Conservation (phyloP, 2,888 invertebrate genomes). For the Lasiommata megera region DNA sequence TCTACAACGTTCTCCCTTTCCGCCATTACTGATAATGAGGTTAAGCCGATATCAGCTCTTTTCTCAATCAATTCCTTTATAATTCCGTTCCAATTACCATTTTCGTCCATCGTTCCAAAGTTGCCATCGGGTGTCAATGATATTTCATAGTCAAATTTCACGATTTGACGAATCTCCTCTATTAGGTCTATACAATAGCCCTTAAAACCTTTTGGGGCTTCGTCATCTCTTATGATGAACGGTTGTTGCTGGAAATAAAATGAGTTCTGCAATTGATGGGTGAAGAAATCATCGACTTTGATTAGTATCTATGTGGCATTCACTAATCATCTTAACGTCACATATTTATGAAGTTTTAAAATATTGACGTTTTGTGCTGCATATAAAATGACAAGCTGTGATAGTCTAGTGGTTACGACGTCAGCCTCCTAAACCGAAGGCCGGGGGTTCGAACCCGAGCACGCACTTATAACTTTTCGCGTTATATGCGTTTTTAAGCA, state of each 20-base stretch:
- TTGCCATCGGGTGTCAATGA: constrained; percentile 89
- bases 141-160: constrained; percentile 95
- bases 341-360: too few relatives aligned
- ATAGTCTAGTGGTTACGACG: too few relatives aligned
- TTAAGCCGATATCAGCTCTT: constrained; percentile 95
- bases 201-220: constrained; percentile 83
- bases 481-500: too few relatives aligned
- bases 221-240: constrained; percentile 88
- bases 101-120: constrained; percentile 94
- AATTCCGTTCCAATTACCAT: constrained; percentile 92
- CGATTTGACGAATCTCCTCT: constrained; percentile 90
- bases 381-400: too few relatives aligned
- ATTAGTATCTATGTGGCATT: too few relatives aligned
- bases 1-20: constrained; percentile 98
- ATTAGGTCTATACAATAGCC: constrained; percentile 98
- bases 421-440: too few relatives aligned
- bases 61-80: constrained; percentile 91
- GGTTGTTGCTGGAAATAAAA: constrained; percentile 86
- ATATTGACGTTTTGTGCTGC: too few relatives aligned
- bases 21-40: constrained; percentile 97
- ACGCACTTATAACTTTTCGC: too few relatives aligned
- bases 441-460: too few relatives aligned
- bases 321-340: too few relatives aligned
- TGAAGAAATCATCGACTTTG: neutral
- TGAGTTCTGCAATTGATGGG: neutral